Base-by-base conservation (phyloP, 64 coral and sea anemone species). In the Porites australiensis region DNA sequence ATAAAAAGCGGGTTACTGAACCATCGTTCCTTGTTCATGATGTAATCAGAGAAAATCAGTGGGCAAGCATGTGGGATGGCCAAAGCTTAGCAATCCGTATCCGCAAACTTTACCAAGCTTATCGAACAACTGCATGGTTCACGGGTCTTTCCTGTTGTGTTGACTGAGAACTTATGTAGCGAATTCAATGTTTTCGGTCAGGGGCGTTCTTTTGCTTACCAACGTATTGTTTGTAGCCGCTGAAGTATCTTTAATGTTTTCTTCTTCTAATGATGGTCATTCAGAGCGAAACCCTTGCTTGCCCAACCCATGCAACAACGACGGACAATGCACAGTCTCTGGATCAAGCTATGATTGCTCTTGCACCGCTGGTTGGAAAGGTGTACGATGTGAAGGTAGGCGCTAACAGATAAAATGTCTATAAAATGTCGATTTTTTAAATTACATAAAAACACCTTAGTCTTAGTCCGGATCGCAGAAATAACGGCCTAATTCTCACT, bases 341-440 rank as follows among this genome's bases (percentile, higher is more conserved):
- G 83, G 89, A 4, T 64, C 66, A 76, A 85, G 84, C 15, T 95
- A 88, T 37, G 94, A 95, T 5, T 95, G 94, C 44, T 95, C 94
- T 0, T 95, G 94, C 79, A 62, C 94, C 20, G 70, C 59, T 70
- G 89, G 94, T 15, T 90, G 80, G 64, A 95, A 95, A 54, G 94
- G 94, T 46, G 89, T 91, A 66, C 87, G 78, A 90, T 95, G 94
- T 60, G 88, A 95, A 95, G 88, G 94, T 95, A 95, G 50, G 80
- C 50, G 18, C 14, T 45, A 8, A 73, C 20, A 27, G 9, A 1
- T 37, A 73, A 27, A 9, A 9, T 9, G 8, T 9, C 44, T 73
- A 13, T 27, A 73, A 9, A 21, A 21, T 73, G 12, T 57, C 54
- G 4, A 72, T 23, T n/a, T 55, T 11, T 2, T 20, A 58, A 78